phyloP scores from a whole-genome alignment of 37 sponge, comb jelly and placozoan species.

The Beroe ovata region DNA sequence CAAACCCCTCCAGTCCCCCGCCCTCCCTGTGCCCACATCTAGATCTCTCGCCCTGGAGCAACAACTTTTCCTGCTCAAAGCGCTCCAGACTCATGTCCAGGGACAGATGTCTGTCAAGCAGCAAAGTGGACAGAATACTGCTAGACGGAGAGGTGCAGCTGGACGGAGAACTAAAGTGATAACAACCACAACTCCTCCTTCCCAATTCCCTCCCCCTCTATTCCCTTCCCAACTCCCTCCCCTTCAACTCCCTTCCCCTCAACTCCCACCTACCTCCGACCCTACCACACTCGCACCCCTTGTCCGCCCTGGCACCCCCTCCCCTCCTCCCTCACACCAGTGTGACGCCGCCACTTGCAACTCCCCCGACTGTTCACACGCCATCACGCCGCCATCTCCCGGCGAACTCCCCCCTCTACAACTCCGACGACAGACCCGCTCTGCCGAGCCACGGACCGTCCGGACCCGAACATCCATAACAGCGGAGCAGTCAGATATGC shows the following conservation, averaged over 20 bases:
- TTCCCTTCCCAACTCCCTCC: not conserved
- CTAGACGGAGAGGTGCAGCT: no score
- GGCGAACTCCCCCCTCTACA: not conserved
- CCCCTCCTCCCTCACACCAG: not conserved
- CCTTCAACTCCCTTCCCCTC: not conserved
- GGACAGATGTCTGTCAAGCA: not conserved
- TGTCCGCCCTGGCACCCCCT: not conserved
- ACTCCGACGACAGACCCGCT: constrained; percentile 6
- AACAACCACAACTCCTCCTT: not conserved
- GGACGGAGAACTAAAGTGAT: no score
- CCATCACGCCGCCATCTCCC: not conserved
- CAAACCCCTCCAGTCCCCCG: no score
- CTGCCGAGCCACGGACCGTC: not conserved
- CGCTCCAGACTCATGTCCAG: not conserved
- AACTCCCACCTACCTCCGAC: not conserved
- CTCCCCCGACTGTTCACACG: constrained; percentile 1
- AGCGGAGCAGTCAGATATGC: not conserved
- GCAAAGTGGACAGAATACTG: no score
- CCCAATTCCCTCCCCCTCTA: not conserved
- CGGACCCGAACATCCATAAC: constrained; percentile 1
- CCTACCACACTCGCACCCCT: not conserved
- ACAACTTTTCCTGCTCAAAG: not conserved
- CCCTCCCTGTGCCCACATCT: no score
- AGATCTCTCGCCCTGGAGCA: constrained; percentile 4
- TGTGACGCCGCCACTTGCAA: not conserved